Evolutionary conservation across 2,797 vertebrate genomes (phyloP).

Genomic region (Myiothlypis chrysogaster): DNA sequence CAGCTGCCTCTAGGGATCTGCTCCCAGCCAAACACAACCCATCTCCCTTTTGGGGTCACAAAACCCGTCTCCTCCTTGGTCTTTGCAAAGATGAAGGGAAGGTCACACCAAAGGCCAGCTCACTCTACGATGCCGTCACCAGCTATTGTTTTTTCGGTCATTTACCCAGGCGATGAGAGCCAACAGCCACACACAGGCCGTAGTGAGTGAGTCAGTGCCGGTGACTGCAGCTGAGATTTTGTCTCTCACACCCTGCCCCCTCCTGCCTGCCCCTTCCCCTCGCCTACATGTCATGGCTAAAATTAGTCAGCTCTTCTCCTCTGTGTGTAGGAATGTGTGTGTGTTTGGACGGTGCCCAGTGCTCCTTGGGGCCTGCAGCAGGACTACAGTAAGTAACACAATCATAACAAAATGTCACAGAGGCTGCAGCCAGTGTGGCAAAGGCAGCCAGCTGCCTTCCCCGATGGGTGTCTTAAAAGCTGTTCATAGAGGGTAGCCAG

Average conservation of each 20-base stretch:
- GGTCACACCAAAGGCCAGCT: background rate
- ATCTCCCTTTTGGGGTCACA: background rate
- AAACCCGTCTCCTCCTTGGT: background rate
- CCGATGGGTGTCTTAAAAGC: background rate
- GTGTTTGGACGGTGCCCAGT: background rate
- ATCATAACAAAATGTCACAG: background rate
- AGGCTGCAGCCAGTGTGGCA: background rate
- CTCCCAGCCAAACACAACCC: background rate
- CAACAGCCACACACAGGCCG: background rate
- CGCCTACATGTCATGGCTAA: background rate
- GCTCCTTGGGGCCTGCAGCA: background rate
- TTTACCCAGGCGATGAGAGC: accelerated
- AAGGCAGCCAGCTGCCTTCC: background rate
- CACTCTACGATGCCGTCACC: background rate
- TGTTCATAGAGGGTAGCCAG: background rate
- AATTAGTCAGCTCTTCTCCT: background rate
- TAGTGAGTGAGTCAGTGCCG: background rate
- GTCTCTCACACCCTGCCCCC: background rate
- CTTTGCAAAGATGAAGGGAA: background rate
- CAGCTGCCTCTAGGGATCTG: background rate
- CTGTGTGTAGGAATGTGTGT: background rate
- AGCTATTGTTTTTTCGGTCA: background rate
- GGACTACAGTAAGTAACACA: background rate
- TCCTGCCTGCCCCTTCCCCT: background rate
- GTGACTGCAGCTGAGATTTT: background rate